These are phyloP conservation scores for Colistium nudipinnis DNA, from an alignment of 2,113 vertebrate species.

Conservation along the genomic window DNA sequence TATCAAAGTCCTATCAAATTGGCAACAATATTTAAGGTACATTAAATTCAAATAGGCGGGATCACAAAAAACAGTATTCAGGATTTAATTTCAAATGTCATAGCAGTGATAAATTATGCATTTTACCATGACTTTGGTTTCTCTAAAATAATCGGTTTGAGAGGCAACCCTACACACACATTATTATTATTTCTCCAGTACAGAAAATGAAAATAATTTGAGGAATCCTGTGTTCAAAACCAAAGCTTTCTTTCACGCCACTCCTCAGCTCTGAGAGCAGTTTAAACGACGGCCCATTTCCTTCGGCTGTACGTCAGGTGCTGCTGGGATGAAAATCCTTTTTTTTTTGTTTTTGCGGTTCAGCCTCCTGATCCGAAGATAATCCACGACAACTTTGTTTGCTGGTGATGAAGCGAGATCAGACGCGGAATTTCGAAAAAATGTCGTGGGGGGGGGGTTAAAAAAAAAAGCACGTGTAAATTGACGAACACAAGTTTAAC, in stretches of 20 bases:
- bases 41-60: neutral
- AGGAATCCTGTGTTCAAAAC: constrained; percentile 15
- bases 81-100: neutral
- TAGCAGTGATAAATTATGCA: neutral
- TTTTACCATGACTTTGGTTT: neutral
- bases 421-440: neutral
- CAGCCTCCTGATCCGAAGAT: constrained; percentile 57
- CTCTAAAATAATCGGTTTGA: neutral
- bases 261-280: constrained; percentile 78
- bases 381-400: constrained; percentile 64
- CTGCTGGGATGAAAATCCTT: constrained; percentile 85
- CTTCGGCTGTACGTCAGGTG: constrained; percentile 79
- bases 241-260: constrained; percentile 79
- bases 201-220: neutral
- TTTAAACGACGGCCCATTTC: constrained; percentile 77
- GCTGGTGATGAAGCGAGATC: constrained; percentile 58
- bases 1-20: neutral
- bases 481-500: constrained; percentile 66
- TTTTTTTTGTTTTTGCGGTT: no score
- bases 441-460: neutral
- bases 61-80: neutral
- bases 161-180: neutral
- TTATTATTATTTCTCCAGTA: neutral
- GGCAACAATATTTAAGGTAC: neutral
- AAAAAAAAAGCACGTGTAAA: neutral